These are phyloP conservation scores for Anagyrus pseudococci DNA, from an alignment of 2,888 invertebrate genomes.

Conservation along the genomic window DNA sequence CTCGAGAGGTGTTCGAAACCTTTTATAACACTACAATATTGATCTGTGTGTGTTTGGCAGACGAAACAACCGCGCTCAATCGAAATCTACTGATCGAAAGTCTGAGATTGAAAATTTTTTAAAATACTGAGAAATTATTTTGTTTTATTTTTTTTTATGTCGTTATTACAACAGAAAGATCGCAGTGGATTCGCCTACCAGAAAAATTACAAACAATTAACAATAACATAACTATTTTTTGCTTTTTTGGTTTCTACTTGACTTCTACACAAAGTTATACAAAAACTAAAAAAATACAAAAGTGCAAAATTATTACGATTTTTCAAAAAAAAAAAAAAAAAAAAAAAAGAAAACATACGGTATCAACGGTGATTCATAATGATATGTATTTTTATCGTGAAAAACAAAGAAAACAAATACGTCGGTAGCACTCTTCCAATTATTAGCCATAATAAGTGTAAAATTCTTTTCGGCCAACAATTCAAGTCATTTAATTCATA, in stretches of 20 bases:
- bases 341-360: no score
- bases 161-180: background rate
- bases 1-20: slow-evolving; percentile 21
- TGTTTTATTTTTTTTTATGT: background rate
- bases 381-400: background rate
- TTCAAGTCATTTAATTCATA: slow-evolving; percentile 26
- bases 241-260: slow-evolving; percentile 25
- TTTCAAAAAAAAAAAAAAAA: no score
- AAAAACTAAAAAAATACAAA: slow-evolving; percentile 8
- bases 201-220: slow-evolving; percentile 21
- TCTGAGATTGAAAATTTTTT: no score
- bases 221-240: slow-evolving; percentile 4
- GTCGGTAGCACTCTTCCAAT: slow-evolving; percentile 31
- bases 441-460: slow-evolving; percentile 45
- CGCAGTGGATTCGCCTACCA: slow-evolving; percentile 39
- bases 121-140: no score
- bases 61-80: slow-evolving; percentile 34
- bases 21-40: slow-evolving; percentile 17
- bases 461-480: slow-evolving; percentile 36
- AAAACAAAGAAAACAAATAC: background rate
- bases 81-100: background rate
- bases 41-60: slow-evolving; percentile 32
- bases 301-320: background rate
- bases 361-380: no score
- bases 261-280: slow-evolving; percentile 29